Percentiles rank a stretch among this genome's conserved stretches.
These are phyloP conservation scores for Oreochromis grahami DNA, from an alignment of 2,797 vertebrate species.

Conservation along the genomic window DNA sequence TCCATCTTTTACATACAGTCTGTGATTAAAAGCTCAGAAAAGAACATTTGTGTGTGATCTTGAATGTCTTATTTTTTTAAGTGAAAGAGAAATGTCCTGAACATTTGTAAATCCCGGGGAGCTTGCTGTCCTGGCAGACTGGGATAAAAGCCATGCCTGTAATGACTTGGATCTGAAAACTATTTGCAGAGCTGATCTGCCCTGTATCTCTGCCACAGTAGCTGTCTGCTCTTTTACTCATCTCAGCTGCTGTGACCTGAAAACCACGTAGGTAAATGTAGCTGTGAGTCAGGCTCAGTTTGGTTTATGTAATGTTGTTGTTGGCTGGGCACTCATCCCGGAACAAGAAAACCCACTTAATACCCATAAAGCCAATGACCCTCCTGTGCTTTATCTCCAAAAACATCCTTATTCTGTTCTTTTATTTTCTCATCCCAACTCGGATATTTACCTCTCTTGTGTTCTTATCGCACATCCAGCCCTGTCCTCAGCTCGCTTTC, in stretches of 20 bases:
- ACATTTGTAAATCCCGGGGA: not conserved
- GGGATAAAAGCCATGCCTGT: not conserved
- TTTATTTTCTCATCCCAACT: constrained; percentile 14
- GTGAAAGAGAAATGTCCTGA: not conserved
- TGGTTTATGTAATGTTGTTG: constrained; percentile 58
- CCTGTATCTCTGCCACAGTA: constrained; percentile 20
- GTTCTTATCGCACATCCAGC: constrained; percentile 39
- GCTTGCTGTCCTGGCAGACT: not conserved
- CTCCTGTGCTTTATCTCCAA: constrained; percentile 16
- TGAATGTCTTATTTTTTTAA: not conserved
- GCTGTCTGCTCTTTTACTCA: constrained; percentile 50
- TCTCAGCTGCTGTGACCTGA: constrained; percentile 42
- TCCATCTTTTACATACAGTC: not conserved
- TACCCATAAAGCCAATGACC: constrained; percentile 13
- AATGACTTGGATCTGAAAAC: constrained; percentile 20
- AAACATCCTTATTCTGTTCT: constrained; percentile 6
- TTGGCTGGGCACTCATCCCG: constrained; percentile 17
- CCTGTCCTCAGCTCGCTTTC: constrained; percentile 16
- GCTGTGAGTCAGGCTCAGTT: constrained; percentile 47
- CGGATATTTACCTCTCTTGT: constrained; percentile 15
- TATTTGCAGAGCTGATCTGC: constrained; percentile 29
- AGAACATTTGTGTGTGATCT: not conserved
- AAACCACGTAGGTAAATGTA: constrained; percentile 40
- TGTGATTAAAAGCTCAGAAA: not conserved
- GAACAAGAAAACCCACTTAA: constrained; percentile 47